Evolutionary conservation across 2,797 vertebrate species (phyloP).

Genomic region (Fundulus diaphanus): DNA sequence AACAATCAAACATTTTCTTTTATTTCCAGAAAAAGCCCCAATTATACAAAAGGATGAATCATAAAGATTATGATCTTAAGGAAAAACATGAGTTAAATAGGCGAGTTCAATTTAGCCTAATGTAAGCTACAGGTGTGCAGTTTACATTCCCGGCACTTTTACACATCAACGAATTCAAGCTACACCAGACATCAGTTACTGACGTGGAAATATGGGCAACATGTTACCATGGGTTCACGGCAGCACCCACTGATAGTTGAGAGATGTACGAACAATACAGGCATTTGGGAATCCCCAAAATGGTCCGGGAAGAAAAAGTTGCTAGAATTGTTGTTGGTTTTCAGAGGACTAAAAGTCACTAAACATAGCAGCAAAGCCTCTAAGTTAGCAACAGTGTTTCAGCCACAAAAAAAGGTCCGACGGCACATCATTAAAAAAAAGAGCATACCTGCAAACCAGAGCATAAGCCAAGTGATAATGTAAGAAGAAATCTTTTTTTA

Average conservation of each 20-base stretch:
- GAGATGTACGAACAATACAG: too few species aligned
- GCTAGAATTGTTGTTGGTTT: too few species aligned
- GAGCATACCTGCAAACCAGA: too few species aligned
- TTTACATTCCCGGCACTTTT: constrained; percentile 27
- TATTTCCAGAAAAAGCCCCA: not conserved
- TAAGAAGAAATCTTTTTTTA: too few species aligned
- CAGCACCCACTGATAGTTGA: not conserved
- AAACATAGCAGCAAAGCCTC: not conserved
- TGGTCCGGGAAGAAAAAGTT: too few species aligned
- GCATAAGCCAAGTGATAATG: too few species aligned
- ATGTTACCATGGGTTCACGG: not conserved
- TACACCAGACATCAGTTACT: constrained; percentile 2
- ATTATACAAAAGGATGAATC: not conserved
- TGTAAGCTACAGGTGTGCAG: constrained; percentile 10
- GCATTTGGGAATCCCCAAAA: too few species aligned
- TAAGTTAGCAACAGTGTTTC: too few species aligned
- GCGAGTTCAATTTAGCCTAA: too few species aligned
- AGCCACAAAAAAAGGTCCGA: not conserved
- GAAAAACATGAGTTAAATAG: not conserved
- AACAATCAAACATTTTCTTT: not conserved
- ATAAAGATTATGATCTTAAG: not conserved
- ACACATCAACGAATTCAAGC: constrained; percentile 27
- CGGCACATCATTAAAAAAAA: too few species aligned
- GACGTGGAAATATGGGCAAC: not conserved
- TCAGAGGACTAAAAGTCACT: too few species aligned